Base-by-base conservation (phyloP, 2,113 vertebrate genomes). In the Carassius gibelio region DNA sequence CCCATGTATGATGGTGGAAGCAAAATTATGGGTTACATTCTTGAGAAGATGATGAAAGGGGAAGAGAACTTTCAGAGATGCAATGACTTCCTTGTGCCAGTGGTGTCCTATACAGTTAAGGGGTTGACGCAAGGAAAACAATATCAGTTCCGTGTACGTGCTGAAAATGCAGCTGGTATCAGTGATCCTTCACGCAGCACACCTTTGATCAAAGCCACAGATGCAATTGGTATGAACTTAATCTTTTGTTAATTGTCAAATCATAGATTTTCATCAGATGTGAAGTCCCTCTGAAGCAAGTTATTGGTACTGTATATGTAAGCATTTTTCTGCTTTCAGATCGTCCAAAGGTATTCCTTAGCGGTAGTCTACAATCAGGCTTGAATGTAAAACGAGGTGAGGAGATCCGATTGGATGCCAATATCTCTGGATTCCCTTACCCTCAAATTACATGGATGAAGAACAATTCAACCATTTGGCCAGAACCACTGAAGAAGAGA, bases 1-100 rank as follows among this genome's bases (percentile, higher is more conserved):
- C 98, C 98, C 17, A 94, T 97, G 90, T 99, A 96, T 72, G 97
- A 99, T 38, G 98, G 98, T 13, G 98, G 98, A 75, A 93, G 95
- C 89, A 98, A 98, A 93, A 99, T 99, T 88, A 97, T 98, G 96
- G 98, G 98, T 85, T 99, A 99, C 83, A 92, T 99, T 89, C 93
- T 99, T 91, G 98, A 99, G 91, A 98, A 95, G 89, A 94, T 97
- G 34, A 87, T 93, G 68, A 99, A 97, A 88, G 98, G 96, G 23
- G 94, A 96, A 82, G 97, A 99, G 4, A 95, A 92, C 30, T 99
- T 97, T 96, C 95, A 96, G 90, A 93, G 97, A 79, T 99, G 97
- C 94, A 99, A 99, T 85, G 97, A 99, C 69, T 97, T 96, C 89
- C 94, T 98, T 84, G 97, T 99, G 19, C 97, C 98, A 36, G 90